Base-by-base conservation (phyloP, 2,888 invertebrate genomes). In the Platycheirus albimanus region DNA sequence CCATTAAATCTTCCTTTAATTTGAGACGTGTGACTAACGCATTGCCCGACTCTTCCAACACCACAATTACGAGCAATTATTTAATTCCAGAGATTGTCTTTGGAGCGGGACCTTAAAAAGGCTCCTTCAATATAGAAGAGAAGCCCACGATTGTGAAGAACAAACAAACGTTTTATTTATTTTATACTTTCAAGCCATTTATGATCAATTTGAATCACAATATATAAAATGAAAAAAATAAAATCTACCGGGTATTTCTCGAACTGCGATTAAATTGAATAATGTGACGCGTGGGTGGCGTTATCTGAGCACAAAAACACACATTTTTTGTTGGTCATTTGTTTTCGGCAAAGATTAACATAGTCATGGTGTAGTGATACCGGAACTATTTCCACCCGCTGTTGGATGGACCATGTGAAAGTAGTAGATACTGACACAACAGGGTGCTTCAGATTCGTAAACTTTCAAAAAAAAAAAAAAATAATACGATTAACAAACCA, bases 251-350 rank as follows among this genome's bases (percentile, higher is more conserved):
- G 43, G 64, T 70, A 33, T 45, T 54, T 64, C 45, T 72, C 41
- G 63, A 30, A 66, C 5, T 8, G 47, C 61, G 66, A 72, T 81
- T 77, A 71, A 81, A 81, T 81, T 81, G 77, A 77, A 81, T 81
- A 81, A 81, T 81, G 66, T 66, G 77, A 67, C 63, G 77, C 67
- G 81, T 81, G 71, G 81, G 81, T 77, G 81, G 71, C 77, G 63
- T 63, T 72, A 76, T 81, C 70, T 61, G 43, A 64, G 58, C 15
- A 19, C 33, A 36, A 45, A 66, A 72, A 56, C 30, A 33, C 17
- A 30, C 36, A 2, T 7, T 64, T 56, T 71, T 58, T 36, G 58
- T 56, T 61, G 54, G 70, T 76, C 70, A 81, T 76, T 76, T 76
- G 45, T 76, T 76, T 64, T 66, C 38, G 47, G 41, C 4, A 49